phyloP scores from a whole-genome alignment of 2,797 vertebrate genomes.

The Channallabes apus region DNA sequence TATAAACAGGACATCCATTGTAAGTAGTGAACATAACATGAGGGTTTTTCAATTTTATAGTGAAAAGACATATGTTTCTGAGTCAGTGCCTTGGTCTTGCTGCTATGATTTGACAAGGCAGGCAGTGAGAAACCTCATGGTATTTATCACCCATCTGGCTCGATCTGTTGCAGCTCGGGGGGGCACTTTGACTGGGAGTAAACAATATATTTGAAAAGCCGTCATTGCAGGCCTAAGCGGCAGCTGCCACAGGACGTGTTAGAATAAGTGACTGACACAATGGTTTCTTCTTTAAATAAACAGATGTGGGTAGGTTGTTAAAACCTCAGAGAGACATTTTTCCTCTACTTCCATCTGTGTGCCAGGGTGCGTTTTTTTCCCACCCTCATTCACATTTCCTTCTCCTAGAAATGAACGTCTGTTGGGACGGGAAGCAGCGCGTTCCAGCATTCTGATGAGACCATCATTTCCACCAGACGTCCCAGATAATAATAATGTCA shows the following conservation, averaged over 20 bases:
- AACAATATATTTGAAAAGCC: constrained; percentile 81
- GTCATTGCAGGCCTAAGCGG: constrained; percentile 74
- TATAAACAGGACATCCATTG: not conserved
- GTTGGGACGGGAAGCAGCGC: constrained; percentile 42
- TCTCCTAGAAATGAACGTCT: constrained; percentile 52
- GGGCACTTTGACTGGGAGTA: constrained; percentile 77
- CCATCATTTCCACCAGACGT: constrained; percentile 28
- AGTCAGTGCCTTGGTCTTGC: not conserved
- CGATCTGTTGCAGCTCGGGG: constrained; percentile 69
- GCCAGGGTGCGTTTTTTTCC: constrained; percentile 46
- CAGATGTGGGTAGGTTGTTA: constrained; percentile 79
- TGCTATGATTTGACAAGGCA: constrained; percentile 39
- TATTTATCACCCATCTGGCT: constrained; percentile 65
- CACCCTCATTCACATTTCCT: constrained; percentile 10
- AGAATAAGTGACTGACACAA: constrained; percentile 85
- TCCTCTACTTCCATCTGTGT: constrained; percentile 68
- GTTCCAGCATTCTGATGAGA: constrained; percentile 47
- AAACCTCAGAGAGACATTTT: constrained; percentile 65
- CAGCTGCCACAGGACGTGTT: constrained; percentile 73
- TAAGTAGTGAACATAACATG: not conserved
- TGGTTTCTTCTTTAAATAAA: constrained; percentile 91
- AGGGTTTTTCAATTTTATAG: constrained; percentile 6
- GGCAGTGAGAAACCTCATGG: constrained; percentile 73
- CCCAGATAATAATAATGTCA: constrained; percentile 34
- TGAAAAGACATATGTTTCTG: not conserved